phyloP scores from a whole-genome alignment of 2,888 invertebrate genomes.

The Eilema caniola region DNA sequence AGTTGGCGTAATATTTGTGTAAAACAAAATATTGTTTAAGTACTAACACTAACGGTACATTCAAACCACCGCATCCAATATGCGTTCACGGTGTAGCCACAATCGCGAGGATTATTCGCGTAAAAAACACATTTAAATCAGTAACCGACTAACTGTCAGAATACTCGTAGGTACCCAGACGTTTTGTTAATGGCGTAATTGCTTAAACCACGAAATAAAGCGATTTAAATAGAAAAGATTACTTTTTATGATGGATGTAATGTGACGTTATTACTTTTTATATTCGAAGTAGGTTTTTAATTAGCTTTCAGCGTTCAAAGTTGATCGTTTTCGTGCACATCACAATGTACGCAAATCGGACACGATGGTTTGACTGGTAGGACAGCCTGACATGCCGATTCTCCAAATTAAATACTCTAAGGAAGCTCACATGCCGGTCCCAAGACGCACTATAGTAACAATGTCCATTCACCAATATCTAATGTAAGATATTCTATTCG shows the following conservation, averaged over 20 bases:
- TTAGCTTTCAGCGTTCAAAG: neutral
- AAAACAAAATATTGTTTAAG: constrained; percentile 26
- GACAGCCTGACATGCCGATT: constrained; percentile 32
- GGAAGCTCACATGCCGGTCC: constrained; percentile 61
- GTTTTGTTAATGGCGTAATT: no score
- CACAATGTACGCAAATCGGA: neutral
- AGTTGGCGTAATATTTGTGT: constrained; percentile 35
- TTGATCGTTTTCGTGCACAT: neutral
- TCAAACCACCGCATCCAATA: neutral
- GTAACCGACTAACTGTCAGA: no score
- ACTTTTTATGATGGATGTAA: neutral
- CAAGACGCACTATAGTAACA: constrained; percentile 41
- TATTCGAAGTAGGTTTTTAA: neutral
- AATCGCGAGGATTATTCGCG: no score
- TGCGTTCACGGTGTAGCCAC: neutral
- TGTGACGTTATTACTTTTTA: neutral
- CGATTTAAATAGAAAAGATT: no score
- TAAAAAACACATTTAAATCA: no score
- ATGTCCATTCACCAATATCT: constrained; percentile 35
- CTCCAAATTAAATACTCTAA: constrained; percentile 33
- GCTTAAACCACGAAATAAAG: no score
- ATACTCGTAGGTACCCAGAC: no score
- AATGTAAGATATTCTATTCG: constrained; percentile 27
- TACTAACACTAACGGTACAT: constrained; percentile 5
- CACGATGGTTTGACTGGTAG: constrained; percentile 17